Conservation (phyloP, 2,113 vertebrate species). For the Platichthys stellatus region DNA sequence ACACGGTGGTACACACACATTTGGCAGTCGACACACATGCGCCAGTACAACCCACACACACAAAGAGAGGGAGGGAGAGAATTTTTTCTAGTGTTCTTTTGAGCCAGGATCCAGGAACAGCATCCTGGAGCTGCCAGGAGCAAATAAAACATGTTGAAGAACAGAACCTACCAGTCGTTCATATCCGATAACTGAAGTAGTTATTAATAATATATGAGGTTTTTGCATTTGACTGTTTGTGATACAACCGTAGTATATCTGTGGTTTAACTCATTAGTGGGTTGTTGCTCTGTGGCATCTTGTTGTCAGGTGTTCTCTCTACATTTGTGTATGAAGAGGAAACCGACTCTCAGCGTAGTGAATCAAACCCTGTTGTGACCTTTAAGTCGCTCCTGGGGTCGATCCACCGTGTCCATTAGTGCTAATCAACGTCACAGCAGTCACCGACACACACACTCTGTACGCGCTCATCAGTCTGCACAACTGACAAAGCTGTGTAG, state of each 20-base stretch:
- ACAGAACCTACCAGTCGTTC: too few species aligned
- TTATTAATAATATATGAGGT: not conserved
- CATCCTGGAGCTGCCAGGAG: not conserved
- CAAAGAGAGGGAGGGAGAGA: not conserved
- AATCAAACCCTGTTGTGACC: conserved; percentile 25
- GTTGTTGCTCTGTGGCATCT: too few species aligned
- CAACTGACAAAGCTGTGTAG: conserved; percentile 13
- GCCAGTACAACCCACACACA: not conserved
- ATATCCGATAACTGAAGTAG: not conserved
- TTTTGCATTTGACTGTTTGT: too few species aligned
- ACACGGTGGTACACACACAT: not conserved
- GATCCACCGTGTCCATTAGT: conserved; percentile 46
- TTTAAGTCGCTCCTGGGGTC: conserved; percentile 39
- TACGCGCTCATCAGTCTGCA: not conserved
- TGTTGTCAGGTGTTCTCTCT: not conserved
- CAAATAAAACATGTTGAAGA: not conserved
- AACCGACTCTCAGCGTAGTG: conserved; percentile 13
- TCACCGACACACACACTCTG: conserved; percentile 18
- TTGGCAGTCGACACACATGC: not conserved
- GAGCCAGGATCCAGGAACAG: not conserved
- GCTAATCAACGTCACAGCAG: conserved; percentile 30
- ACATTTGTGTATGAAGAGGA: conserved; percentile 7
- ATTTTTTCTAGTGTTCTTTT: not conserved
- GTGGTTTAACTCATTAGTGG: too few species aligned
- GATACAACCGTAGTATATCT: too few species aligned